These are phyloP conservation scores for Tipula unca DNA, from an alignment of 2,888 invertebrate genomes.

Conservation along the genomic window DNA sequence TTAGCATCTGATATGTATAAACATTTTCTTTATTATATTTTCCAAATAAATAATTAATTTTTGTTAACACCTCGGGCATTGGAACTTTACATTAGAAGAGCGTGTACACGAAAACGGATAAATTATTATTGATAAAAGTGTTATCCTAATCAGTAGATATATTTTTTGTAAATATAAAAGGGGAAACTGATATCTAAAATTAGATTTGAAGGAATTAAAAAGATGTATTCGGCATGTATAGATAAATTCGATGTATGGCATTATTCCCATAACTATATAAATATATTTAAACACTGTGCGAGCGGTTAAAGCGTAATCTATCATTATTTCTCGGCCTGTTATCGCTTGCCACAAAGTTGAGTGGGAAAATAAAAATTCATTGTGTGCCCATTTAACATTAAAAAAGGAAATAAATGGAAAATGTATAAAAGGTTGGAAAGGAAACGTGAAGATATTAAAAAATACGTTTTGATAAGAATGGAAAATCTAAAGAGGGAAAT, in stretches of 20 bases:
- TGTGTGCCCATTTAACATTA: neutral
- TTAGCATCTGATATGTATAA: neutral
- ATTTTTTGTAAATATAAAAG: neutral
- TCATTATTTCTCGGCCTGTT: neutral
- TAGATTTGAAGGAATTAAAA: neutral
- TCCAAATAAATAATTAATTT: neutral
- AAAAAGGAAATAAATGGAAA: neutral
- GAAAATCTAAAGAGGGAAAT: neutral
- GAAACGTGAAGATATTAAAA: neutral
- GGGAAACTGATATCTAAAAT: neutral
- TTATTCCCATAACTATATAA: neutral
- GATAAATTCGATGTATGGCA: no score
- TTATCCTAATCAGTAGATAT: neutral
- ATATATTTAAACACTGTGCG: no score
- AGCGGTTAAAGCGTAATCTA: neutral
- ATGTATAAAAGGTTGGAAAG: neutral
- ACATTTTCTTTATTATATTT: neutral
- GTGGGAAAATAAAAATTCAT: neutral
- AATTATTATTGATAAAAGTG: neutral
- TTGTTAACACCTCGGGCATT: neutral
- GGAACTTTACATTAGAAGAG: neutral
- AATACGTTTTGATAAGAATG: neutral
- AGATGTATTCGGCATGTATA: neutral
- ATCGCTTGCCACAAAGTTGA: neutral
- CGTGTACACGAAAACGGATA: neutral